Evolutionary conservation across 2,797 vertebrate species (phyloP).

Genomic region (Glossophaga mutica): DNA sequence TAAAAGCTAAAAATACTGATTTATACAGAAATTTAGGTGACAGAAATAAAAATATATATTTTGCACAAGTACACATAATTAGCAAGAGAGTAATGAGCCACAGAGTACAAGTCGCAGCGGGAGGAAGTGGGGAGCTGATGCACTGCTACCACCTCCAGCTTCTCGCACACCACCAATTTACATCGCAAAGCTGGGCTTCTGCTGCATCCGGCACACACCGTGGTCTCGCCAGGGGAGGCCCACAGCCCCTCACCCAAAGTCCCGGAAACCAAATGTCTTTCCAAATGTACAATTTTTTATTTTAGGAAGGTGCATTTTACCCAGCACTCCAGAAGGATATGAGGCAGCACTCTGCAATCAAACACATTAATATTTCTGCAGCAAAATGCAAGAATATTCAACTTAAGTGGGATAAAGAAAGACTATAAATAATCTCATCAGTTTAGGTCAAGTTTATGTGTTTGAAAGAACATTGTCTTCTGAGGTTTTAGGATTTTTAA

Average conservation of each 20-base stretch:
- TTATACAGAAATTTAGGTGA: conserved; percentile 30
- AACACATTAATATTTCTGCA: conserved; percentile 26
- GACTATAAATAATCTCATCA: conserved; percentile 9
- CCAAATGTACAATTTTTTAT: conserved; percentile 8
- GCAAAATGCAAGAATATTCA: conserved; percentile 47
- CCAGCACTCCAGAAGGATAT: not conserved
- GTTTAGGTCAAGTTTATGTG: not conserved
- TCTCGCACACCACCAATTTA: not conserved
- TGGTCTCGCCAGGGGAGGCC: not conserved
- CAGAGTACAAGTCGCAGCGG: not conserved
- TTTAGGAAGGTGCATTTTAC: not conserved
- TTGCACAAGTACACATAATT: conserved; percentile 18
- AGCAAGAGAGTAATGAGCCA: not conserved
- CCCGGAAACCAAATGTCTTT: not conserved
- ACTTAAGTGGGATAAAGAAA: conserved; percentile 28
- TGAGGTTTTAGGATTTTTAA: conserved; percentile 28
- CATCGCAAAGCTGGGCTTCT: not conserved
- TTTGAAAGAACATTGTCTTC: conserved; percentile 42
- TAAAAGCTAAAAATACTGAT: conserved; percentile 39
- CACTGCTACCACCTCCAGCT: not conserved
- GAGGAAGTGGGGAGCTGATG: not conserved
- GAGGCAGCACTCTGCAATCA: not conserved
- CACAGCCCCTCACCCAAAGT: not conserved
- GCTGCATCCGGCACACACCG: not conserved
- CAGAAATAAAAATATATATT: not conserved